Percentiles rank a stretch among this genome's conserved stretches.
phyloP scores from a whole-genome alignment of 2,113 vertebrate species.

The Paramormyrops kingsleyae region DNA sequence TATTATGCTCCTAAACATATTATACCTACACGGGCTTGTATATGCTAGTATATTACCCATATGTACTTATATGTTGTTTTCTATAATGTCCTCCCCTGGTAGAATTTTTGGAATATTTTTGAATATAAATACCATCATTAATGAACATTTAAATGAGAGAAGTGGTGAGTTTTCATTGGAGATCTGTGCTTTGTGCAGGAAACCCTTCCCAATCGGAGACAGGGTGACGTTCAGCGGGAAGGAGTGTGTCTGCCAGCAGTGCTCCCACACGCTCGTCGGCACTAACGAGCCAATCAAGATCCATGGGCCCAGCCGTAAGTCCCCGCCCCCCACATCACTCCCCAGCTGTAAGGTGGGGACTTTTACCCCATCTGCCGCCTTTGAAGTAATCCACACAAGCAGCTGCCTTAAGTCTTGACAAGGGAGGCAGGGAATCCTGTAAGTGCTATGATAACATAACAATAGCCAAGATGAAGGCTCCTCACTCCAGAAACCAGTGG shows the following conservation, averaged over 20 bases:
- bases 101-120: neutral
- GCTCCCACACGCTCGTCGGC: slow-evolving; percentile 78
- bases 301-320: slow-evolving; percentile 94
- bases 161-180: slow-evolving; percentile 2
- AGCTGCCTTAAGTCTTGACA: neutral
- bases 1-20: neutral
- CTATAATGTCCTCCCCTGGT: neutral
- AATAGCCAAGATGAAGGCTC: neutral
- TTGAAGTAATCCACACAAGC: neutral
- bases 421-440: neutral
- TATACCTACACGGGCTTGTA: neutral
- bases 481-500: neutral
- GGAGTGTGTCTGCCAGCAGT: slow-evolving; percentile 94
- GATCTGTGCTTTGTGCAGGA: slow-evolving; percentile 59
- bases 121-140: neutral
- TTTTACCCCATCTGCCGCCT: neutral
- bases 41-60: neutral
- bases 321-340: slow-evolving; percentile 15
- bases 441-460: neutral
- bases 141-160: neutral
- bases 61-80: neutral
- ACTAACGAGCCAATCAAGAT: slow-evolving; percentile 92
- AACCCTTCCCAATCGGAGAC: slow-evolving; percentile 95
- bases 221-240: slow-evolving; percentile 97
- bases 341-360: neutral